Evolutionary conservation across 1,140 invertebrate species (phyloP).

Genomic region (Hypsibius dujardini): DNA sequence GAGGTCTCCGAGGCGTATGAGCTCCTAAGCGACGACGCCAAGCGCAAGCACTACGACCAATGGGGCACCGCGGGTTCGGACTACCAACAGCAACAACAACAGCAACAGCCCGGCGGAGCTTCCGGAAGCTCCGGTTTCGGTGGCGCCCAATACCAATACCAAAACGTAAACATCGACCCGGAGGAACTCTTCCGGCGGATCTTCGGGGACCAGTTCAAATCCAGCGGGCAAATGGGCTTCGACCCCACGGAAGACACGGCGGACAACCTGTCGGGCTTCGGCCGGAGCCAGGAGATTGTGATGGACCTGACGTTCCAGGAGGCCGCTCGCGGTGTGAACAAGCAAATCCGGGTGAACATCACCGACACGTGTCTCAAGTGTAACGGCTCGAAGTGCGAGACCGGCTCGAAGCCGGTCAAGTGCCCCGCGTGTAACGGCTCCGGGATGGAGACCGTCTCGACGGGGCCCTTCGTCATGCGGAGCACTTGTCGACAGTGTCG

Average conservation of each 20-base stretch:
- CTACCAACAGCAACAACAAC: no score
- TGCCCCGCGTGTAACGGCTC: constrained; percentile 93
- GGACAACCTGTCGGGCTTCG: not conserved
- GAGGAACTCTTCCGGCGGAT: constrained; percentile 69
- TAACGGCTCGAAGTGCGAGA: constrained; percentile 58
- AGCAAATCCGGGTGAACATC: constrained; percentile 75
- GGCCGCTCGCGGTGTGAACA: constrained; percentile 85
- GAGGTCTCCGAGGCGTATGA: constrained; percentile 97
- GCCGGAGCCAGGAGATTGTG: constrained; percentile 41
- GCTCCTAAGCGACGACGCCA: constrained; percentile 71
- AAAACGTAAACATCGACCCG: no score
- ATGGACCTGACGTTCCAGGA: constrained; percentile 83
- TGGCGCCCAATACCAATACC: no score
- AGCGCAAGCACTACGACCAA: constrained; percentile 78
- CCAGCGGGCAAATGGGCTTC: not conserved
- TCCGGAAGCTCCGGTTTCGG: constrained; percentile 30
- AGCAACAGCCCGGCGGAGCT: no score
- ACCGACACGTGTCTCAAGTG: constrained; percentile 82
- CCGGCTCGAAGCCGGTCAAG: constrained; percentile 62
- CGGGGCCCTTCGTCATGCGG: constrained; percentile 87
- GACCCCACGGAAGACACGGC: not conserved
- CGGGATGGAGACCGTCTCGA: constrained; percentile 75
- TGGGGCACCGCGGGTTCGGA: constrained; percentile 55
- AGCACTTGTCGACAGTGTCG: constrained; percentile 82
- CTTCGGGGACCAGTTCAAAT: constrained; percentile 34